These are phyloP conservation scores for Antennarius maculatus DNA, from an alignment of 2,797 vertebrate genomes.

Conservation along the genomic window DNA sequence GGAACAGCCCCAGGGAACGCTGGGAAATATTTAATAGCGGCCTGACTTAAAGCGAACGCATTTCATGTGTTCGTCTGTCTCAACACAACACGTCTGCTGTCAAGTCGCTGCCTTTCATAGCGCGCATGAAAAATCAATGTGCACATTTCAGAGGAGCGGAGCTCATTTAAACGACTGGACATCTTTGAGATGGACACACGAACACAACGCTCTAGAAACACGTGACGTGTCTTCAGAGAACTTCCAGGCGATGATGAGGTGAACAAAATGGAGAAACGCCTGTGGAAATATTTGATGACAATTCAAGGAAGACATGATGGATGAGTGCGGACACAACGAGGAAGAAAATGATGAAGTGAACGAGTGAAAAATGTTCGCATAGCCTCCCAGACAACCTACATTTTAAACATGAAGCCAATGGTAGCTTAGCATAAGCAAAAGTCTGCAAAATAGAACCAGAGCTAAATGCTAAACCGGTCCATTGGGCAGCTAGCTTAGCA, in stretches of 20 bases:
- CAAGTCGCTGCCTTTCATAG: conserved; percentile 7
- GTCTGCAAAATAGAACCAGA: not conserved
- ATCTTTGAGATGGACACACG: not conserved
- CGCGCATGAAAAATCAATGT: not conserved
- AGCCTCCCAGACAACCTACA: too few relatives aligned
- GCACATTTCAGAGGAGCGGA: conserved; percentile 47
- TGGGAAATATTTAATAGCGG: conserved; percentile 19
- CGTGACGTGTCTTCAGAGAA: not conserved
- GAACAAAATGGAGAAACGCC: too few relatives aligned
- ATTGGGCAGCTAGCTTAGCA: not conserved
- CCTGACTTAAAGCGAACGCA: conserved; percentile 16
- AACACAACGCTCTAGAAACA: not conserved
- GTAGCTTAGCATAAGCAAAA: not conserved
- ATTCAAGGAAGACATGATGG: too few relatives aligned
- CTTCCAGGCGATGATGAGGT: too few relatives aligned
- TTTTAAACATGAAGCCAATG: too few relatives aligned
- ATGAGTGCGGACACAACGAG: too few relatives aligned
- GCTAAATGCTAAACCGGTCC: too few relatives aligned
- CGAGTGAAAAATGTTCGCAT: too few relatives aligned
- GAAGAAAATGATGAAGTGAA: too few relatives aligned
- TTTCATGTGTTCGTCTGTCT: not conserved
- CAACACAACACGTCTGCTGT: conserved; percentile 9
- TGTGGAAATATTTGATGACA: too few relatives aligned
- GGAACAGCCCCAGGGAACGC: not conserved
- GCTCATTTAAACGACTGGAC: conserved; percentile 24